Base-by-base conservation (phyloP, 1,140 invertebrate genomes). In the Habropoda laboriosa region DNA sequence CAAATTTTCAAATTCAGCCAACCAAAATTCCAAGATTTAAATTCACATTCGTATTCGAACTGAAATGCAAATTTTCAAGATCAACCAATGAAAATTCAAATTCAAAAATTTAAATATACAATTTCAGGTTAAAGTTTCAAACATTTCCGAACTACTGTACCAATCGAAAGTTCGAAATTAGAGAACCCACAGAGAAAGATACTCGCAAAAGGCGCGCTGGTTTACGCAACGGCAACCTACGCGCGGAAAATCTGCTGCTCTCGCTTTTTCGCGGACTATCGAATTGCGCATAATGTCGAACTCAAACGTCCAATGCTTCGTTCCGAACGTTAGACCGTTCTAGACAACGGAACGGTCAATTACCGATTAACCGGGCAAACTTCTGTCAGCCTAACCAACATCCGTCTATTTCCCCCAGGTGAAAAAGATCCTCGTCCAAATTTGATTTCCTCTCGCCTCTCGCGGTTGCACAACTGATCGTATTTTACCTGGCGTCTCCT, bases 381-480 rank as follows among this genome's bases (percentile, higher is more conserved):
- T n/a, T n/a, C n/a, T n/a, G n/a, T n/a, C n/a, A n/a, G n/a, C n/a
- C n/a, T n/a, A n/a, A n/a, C n/a, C n/a, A n/a, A n/a, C n/a, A n/a
- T n/a, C n/a, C n/a, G n/a, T n/a, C n/a, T n/a, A n/a, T n/a, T n/a
- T n/a, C n/a, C n/a, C n/a, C n/a, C n/a, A n/a, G 12, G 21, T 60
- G 49, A 66, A 72, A 80, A 76, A 67, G 38, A 12, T 45, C 45
- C 21, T 45, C 38, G 53, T 61, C 66, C 53, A 84, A 84, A 85
- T 84, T 85, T 83, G 4, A 76, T 85, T 77, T 80, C 66, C 18
- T 32, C n/a, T 21, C 32, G 6, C 27, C 5, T 21, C 47, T 49
- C 18, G 10, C 0, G 3, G 21, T 84, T 80, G 45, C 51, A 55
- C 27, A 76, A 83, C 10, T n/a, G 13, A 35, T 1, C 76, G 42